Evolutionary conservation across 1,140 invertebrate genomes (phyloP).

Genomic region (Drosophila lini): DNA sequence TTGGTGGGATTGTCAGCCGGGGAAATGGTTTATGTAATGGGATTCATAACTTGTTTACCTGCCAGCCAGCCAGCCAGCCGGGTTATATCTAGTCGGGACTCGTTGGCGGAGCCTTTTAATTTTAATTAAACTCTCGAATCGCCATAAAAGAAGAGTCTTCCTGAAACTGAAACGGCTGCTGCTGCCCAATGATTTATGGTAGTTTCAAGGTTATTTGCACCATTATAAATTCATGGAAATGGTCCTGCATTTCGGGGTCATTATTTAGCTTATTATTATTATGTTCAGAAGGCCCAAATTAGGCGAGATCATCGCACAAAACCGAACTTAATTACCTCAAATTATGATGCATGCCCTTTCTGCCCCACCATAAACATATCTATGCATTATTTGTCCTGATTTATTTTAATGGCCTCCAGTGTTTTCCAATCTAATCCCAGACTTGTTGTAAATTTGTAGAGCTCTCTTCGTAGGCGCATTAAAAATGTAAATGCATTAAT

Average conservation of each 20-base stretch:
- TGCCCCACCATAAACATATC: neutral
- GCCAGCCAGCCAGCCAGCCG: slow-evolving; percentile 36
- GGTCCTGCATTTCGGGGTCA: slow-evolving; percentile 36
- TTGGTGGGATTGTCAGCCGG: slow-evolving; percentile 46
- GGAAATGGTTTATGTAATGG: slow-evolving; percentile 58
- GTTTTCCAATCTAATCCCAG: slow-evolving; percentile 24
- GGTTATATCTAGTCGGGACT: slow-evolving; percentile 47
- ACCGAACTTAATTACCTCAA: slow-evolving; percentile 38
- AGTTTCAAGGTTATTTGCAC: slow-evolving; percentile 41
- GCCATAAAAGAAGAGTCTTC: slow-evolving; percentile 39
- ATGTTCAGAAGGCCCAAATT: slow-evolving; percentile 26
- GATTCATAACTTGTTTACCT: slow-evolving; percentile 57
- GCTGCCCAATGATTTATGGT: slow-evolving; percentile 42
- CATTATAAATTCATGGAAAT: slow-evolving; percentile 44
- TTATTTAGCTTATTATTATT: slow-evolving; percentile 48
- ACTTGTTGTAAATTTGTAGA: slow-evolving; percentile 29
- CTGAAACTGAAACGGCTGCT: slow-evolving; percentile 21
- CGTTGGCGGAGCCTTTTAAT: slow-evolving; percentile 41
- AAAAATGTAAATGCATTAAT: slow-evolving; percentile 14
- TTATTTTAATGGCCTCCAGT: slow-evolving; percentile 37
- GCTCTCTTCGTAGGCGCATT: slow-evolving; percentile 1
- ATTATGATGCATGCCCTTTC: slow-evolving; percentile 35
- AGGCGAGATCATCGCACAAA: slow-evolving; percentile 36
- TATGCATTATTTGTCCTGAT: slow-evolving; percentile 15
- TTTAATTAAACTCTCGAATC: slow-evolving; percentile 55